phyloP scores from a whole-genome alignment of 2,113 vertebrate species.

The Shinisaurus crocodilurus region DNA sequence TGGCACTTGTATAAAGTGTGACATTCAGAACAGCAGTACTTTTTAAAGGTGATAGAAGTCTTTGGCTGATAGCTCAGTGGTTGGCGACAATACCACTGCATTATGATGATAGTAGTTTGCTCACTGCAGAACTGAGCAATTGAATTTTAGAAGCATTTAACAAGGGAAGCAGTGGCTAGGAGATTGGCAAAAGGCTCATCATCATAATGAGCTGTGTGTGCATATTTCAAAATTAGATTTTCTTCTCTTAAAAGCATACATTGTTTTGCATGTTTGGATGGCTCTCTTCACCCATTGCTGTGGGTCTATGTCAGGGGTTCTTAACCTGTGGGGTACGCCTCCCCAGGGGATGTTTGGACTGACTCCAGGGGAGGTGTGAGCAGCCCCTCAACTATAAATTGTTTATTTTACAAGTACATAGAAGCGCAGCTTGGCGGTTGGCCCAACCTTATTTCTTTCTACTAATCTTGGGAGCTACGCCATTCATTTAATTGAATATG shows the following conservation, averaged over 20 bases:
- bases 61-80: background rate
- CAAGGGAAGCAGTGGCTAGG: background rate
- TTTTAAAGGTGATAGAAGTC: background rate
- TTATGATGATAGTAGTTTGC: background rate
- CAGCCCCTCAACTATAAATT: too few species aligned
- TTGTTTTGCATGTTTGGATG: background rate
- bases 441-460: too few species aligned
- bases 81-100: background rate
- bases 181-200: background rate
- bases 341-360: too few species aligned
- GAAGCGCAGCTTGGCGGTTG: too few species aligned
- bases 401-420: too few species aligned
- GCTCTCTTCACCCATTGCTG: background rate
- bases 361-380: too few species aligned
- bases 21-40: background rate
- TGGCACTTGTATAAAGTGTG: background rate
- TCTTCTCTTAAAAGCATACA: background rate
- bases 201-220: background rate
- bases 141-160: background rate
- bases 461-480: too few species aligned
- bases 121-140: background rate
- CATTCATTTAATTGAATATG: too few species aligned
- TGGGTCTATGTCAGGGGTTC: background rate
- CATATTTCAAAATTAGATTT: background rate
- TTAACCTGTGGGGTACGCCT: too few species aligned